Evolutionary conservation across 1,140 invertebrate genomes (phyloP).

Genomic region (Habropoda laboriosa): DNA sequence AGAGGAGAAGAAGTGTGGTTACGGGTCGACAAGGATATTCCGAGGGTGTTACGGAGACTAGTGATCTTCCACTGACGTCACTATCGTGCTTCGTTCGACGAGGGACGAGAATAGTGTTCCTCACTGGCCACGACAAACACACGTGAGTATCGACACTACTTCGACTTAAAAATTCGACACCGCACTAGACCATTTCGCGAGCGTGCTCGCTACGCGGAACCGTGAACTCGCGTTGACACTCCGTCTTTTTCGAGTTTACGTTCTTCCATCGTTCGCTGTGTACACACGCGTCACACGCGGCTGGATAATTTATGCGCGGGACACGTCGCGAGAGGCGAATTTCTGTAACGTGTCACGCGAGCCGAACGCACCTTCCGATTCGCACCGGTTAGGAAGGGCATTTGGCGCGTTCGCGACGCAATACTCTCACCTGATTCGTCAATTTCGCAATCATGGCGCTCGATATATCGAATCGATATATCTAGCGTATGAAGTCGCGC

Average conservation of each 20-base stretch:
- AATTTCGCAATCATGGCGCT: neutral
- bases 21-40: constrained; percentile 23
- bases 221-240: neutral
- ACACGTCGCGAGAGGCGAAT: constrained; percentile 5
- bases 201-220: neutral
- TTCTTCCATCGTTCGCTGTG: neutral
- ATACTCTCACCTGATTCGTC: neutral
- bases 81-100: constrained; percentile 13
- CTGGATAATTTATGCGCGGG: constrained; percentile 32
- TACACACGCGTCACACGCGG: neutral
- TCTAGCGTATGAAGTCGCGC: neutral
- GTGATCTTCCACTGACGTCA: constrained; percentile 42
- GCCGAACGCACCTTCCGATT: neutral
- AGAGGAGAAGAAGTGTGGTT: constrained; percentile 16
- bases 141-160: constrained; percentile 28
- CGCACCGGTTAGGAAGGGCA: neutral
- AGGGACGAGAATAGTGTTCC: constrained; percentile 41
- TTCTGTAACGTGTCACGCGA: constrained; percentile 25
- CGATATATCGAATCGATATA: constrained; percentile 9
- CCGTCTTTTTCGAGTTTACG: neutral
- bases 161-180: neutral
- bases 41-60: constrained; percentile 26
- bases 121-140: constrained; percentile 16
- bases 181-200: neutral
- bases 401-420: neutral